phyloP scores from a whole-genome alignment of 2,888 invertebrate species.

The Torymus aiolomorphi region DNA sequence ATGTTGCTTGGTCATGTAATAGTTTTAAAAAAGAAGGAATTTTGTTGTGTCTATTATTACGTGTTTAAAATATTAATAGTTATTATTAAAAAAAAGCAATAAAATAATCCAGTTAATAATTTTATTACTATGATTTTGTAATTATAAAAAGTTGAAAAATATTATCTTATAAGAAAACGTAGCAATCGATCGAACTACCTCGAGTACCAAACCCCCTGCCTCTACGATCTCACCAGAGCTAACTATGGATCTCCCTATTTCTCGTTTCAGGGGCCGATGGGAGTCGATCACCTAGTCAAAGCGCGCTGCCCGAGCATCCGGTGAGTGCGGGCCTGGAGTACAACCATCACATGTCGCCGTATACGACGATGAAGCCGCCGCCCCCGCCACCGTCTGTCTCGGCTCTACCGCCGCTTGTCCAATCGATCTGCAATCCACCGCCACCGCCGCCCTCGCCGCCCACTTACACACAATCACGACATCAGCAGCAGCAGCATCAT shows the following conservation, averaged over 20 bases:
- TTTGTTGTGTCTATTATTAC: too few species aligned
- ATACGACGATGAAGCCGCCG: slow-evolving; percentile 67
- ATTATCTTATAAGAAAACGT: too few species aligned
- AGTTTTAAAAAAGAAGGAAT: too few species aligned
- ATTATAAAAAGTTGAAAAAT: too few species aligned
- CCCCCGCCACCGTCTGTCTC: slow-evolving; percentile 55
- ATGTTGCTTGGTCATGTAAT: too few species aligned
- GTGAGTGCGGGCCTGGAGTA: slow-evolving; percentile 64
- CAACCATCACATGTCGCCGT: slow-evolving; percentile 66
- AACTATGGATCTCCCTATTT: too few species aligned
- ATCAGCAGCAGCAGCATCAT: slow-evolving; percentile 64
- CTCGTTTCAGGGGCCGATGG: slow-evolving; percentile 62
- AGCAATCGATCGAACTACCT: slow-evolving; percentile 36
- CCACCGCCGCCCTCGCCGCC: slow-evolving; percentile 68
- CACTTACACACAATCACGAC: slow-evolving; percentile 66
- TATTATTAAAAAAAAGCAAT: too few species aligned
- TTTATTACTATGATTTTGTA: too few species aligned
- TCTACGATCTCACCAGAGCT: too few species aligned
- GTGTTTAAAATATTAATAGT: too few species aligned
- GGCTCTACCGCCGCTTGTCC: slow-evolving; percentile 64
- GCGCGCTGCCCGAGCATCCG: slow-evolving; percentile 63
- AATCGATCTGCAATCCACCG: slow-evolving; percentile 71
- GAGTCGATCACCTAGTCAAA: slow-evolving; percentile 67
- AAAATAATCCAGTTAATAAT: too few species aligned
- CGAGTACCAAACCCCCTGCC: neutral